Percentiles rank a stretch among this genome's conserved stretches.
Conservation (phyloP, 1,140 invertebrate genomes). For the Drosophila miranda region DNA sequence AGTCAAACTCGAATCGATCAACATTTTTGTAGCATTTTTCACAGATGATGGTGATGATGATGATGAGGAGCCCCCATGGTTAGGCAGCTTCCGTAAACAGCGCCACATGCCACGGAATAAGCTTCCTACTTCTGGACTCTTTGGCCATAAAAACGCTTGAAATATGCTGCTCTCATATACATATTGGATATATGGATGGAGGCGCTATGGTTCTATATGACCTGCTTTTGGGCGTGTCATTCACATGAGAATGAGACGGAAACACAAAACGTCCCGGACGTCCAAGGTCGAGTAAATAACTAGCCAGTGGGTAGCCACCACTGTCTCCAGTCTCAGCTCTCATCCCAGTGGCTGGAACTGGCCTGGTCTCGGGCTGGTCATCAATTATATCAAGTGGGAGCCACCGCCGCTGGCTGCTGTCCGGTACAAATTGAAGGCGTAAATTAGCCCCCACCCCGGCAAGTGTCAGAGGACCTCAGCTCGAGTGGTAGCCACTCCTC, state of each 20-base stretch:
- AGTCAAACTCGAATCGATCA: constrained; percentile 68
- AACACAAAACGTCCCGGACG: constrained; percentile 11
- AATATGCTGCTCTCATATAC: constrained; percentile 70
- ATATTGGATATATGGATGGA: constrained; percentile 38
- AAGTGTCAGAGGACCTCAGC: constrained; percentile 20
- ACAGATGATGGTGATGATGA: constrained; percentile 35
- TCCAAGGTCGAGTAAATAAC: constrained; percentile 49
- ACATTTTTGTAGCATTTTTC: constrained; percentile 36
- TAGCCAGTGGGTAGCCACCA: constrained; percentile 41
- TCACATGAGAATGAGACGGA: constrained; percentile 36
- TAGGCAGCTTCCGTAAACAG: constrained; percentile 63
- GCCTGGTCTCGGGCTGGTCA: constrained; percentile 34
- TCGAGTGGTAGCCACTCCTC: constrained; percentile 6
- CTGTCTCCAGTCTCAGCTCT: not conserved
- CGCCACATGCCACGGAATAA: constrained; percentile 17
- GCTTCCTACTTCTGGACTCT: constrained; percentile 6
- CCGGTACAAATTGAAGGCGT: constrained; percentile 68
- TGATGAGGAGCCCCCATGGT: constrained; percentile 33
- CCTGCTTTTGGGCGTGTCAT: constrained; percentile 43
- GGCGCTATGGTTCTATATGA: constrained; percentile 4
- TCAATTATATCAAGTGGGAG: constrained; percentile 73
- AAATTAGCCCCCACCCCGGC: constrained; percentile 53
- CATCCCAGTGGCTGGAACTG: not conserved
- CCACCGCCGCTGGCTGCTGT: constrained; percentile 7
- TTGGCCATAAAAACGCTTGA: constrained; percentile 62